phyloP scores from a whole-genome alignment of 1,140 invertebrate species.

The Rhopalosiphum padi region DNA sequence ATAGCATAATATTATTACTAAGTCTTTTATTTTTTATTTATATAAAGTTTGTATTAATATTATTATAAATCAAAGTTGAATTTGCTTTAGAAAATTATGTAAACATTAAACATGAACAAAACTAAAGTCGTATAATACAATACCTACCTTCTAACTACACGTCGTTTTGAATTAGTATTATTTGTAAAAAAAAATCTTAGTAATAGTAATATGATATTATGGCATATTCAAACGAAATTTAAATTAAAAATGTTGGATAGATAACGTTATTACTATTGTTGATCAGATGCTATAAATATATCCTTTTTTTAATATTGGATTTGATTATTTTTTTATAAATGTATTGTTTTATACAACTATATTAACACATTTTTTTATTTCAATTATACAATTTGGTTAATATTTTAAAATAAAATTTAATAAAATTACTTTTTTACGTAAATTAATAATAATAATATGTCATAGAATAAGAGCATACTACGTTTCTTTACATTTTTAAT shows the following conservation, averaged over 20 bases:
- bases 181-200: not conserved
- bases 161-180: not conserved
- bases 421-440: not conserved
- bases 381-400: not conserved
- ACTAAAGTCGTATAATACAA: not conserved
- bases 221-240: not conserved
- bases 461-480: not conserved
- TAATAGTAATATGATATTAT: not conserved
- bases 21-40: not conserved
- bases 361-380: no score
- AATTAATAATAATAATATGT: not conserved
- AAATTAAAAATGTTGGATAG: not conserved
- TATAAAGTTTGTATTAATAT: not conserved
- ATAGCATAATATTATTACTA: not conserved
- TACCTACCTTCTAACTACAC: not conserved
- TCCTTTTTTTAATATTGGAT: not conserved
- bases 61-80: not conserved
- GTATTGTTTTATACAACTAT: not conserved
- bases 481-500: not conserved
- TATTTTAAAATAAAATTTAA: not conserved
- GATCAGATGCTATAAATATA: not conserved
- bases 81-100: not conserved
- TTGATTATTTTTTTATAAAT: not conserved
- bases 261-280: not conserved
- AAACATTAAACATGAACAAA: not conserved